A percentile compares a stretch with the other conserved stretches of the same genome.
phyloP scores from a whole-genome alignment of 2,797 vertebrate genomes.

The Menidia menidia region DNA sequence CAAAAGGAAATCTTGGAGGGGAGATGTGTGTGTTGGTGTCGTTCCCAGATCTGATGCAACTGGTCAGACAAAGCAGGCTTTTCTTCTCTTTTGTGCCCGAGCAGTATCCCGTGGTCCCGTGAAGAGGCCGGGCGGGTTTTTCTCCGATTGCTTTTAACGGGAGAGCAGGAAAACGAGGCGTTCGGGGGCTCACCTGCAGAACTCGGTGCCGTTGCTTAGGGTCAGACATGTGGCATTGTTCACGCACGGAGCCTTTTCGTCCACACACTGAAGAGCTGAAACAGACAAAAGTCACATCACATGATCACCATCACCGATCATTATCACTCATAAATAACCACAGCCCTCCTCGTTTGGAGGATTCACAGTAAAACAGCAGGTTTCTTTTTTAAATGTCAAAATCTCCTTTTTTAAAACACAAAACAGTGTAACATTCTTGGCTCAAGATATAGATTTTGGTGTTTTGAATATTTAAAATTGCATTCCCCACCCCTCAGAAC shows the following conservation, averaged over 20 bases:
- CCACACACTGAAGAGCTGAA: constrained; percentile 93
- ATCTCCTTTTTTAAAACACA: too few species aligned
- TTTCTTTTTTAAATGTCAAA: too few species aligned
- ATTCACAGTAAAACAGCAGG: too few species aligned
- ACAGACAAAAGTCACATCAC: constrained; percentile 61
- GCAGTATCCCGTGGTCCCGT: constrained; percentile 63
- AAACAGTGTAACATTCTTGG: too few species aligned
- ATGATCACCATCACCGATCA: background rate
- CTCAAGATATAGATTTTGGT: too few species aligned
- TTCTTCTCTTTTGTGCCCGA: constrained; percentile 61
- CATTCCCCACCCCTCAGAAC: too few species aligned
- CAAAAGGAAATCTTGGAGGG: constrained; percentile 61
- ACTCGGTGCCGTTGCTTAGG: constrained; percentile 88
- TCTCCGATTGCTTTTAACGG: background rate
- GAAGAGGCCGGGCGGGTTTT: constrained; percentile 45
- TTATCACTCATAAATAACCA: background rate
- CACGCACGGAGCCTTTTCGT: constrained; percentile 88
- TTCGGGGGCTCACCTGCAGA: constrained; percentile 89
- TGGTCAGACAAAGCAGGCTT: constrained; percentile 68
- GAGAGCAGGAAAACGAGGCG: constrained; percentile 4
- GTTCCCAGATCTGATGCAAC: constrained; percentile 67
- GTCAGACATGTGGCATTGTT: constrained; percentile 91
- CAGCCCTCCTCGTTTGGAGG: background rate
- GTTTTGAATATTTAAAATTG: too few species aligned
- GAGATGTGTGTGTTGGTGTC: constrained; percentile 74